Evolutionary conservation across 2,888 invertebrate species (phyloP).

Genomic region (Sphecodes monilicornis): DNA sequence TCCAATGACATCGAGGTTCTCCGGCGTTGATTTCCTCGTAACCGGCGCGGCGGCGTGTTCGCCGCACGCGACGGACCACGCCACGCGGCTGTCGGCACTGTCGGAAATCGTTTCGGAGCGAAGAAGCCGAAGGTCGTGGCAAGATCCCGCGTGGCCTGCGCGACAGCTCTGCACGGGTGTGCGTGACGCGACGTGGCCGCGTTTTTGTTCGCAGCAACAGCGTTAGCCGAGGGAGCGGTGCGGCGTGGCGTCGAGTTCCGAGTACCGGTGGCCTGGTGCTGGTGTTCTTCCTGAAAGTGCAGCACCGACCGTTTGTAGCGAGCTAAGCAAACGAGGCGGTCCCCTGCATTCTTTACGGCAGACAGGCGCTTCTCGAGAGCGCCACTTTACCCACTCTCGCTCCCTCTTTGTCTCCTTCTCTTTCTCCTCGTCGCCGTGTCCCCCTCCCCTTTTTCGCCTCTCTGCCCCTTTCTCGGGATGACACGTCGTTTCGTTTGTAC

Average conservation of each 20-base stretch:
- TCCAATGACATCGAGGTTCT: background rate
- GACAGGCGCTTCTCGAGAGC: slow-evolving; percentile 78
- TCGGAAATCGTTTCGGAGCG: background rate
- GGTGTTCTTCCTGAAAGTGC: slow-evolving; percentile 53
- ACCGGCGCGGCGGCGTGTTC: background rate
- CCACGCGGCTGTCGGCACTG: background rate
- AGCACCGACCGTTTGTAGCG: slow-evolving; percentile 56
- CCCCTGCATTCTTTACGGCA: slow-evolving; percentile 77
- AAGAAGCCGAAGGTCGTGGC: background rate
- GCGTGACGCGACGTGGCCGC: background rate
- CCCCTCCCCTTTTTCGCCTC: background rate
- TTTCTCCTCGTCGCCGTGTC: background rate
- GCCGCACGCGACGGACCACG: background rate
- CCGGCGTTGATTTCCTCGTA: background rate
- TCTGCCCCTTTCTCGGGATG: slow-evolving; percentile 45
- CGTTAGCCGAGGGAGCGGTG: background rate
- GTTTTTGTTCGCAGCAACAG: slow-evolving; percentile 15
- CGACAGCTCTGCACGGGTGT: background rate
- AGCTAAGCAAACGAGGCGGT: slow-evolving; percentile 79
- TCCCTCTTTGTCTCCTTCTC: slow-evolving; percentile 27
- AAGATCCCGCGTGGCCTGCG: background rate
- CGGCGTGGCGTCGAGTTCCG: background rate
- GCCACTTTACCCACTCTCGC: slow-evolving; percentile 66
- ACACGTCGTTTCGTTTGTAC: slow-evolving; percentile 53
- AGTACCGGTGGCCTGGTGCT: slow-evolving; percentile 28